Evolutionary conservation across 2,113 vertebrate genomes (phyloP).

Genomic region (Caranx melampygus): DNA sequence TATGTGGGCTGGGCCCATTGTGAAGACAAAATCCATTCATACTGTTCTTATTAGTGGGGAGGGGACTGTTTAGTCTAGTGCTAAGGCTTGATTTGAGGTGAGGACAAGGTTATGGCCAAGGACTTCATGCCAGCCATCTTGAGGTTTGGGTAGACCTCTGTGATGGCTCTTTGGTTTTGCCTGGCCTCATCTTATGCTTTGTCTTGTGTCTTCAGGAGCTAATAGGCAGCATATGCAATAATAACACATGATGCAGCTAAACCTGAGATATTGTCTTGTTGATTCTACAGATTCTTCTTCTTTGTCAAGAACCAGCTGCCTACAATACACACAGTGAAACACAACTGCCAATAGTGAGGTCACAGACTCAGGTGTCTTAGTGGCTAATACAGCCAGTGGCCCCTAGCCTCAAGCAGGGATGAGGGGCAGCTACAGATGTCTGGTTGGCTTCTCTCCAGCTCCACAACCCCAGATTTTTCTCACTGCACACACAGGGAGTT

Average conservation of each 20-base stretch:
- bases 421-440: no score
- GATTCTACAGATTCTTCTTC: neutral
- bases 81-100: neutral
- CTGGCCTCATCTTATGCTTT: neutral
- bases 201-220: neutral
- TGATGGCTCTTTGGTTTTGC: neutral
- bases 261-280: neutral
- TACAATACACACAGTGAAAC: no score
- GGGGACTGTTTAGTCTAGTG: neutral
- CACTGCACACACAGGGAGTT: neutral
- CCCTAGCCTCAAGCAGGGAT: no score
- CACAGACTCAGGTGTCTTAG: neutral
- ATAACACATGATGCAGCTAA: no score
- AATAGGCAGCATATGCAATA: neutral
- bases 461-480: no score
- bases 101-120: neutral
- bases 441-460: no score
- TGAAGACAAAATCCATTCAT: neutral
- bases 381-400: neutral
- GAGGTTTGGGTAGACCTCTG: neutral
- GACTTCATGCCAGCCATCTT: neutral
- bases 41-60: neutral
- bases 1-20: slow-evolving; percentile 2
- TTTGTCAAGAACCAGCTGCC: no score
- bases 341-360: no score